A percentile compares a stretch with the other conserved stretches of the same genome.
These are phyloP conservation scores for Vanessa atalanta DNA, from an alignment of 1,140 invertebrate genomes.

Conservation along the genomic window DNA sequence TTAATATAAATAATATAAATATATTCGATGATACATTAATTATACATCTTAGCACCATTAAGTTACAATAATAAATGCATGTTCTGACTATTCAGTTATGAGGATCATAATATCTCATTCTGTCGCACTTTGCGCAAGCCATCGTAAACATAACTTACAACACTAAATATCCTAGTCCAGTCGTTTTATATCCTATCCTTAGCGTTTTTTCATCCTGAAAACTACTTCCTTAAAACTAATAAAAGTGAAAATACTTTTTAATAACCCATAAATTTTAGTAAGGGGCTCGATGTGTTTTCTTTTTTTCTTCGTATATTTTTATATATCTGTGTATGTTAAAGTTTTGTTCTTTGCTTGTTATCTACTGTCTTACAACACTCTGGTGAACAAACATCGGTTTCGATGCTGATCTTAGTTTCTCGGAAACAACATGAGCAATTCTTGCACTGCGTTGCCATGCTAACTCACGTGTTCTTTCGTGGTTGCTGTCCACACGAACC, in stretches of 20 bases:
- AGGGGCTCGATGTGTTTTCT: not conserved
- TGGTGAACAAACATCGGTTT: slow-evolving; percentile 85
- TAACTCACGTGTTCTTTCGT: slow-evolving; percentile 90
- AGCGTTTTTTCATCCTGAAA: not conserved
- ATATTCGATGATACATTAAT: slow-evolving; percentile 36
- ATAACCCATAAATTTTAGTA: no score
- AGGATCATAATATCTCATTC: slow-evolving; percentile 54
- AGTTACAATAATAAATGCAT: slow-evolving; percentile 72
- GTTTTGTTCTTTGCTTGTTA: not conserved
- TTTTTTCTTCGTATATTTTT: not conserved
- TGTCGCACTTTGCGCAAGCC: slow-evolving; percentile 8
- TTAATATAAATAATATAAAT: slow-evolving; percentile 32
- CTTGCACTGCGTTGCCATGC: slow-evolving; percentile 90
- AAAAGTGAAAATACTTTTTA: not conserved
- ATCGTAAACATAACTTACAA: not conserved
- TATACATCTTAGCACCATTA: slow-evolving; percentile 65
- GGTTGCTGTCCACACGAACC: slow-evolving; percentile 91
- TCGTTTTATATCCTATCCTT: slow-evolving; percentile 10
- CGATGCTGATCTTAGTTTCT: slow-evolving; percentile 88
- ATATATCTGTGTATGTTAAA: not conserved
- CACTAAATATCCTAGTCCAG: not conserved
- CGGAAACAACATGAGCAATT: slow-evolving; percentile 90
- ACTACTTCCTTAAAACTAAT: not conserved
- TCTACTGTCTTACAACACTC: slow-evolving; percentile 48
- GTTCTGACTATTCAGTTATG: slow-evolving; percentile 64